Conservation (phyloP, 2,797 vertebrate species). For the Channa striata region DNA sequence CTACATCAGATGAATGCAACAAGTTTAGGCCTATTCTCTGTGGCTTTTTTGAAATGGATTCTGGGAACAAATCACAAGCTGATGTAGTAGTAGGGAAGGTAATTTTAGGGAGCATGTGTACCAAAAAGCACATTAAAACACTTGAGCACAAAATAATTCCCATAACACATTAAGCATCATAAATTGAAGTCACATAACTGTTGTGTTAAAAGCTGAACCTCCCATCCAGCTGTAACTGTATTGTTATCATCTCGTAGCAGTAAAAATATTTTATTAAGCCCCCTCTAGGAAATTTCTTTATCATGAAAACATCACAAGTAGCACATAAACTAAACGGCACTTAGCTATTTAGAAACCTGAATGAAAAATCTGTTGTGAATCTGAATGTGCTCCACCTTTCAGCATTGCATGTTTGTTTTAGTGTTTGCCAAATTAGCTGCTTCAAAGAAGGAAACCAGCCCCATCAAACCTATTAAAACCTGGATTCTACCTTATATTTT, state of each 20-base stretch:
- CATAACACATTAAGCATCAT: slow-evolving; percentile 24
- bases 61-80: slow-evolving; percentile 22
- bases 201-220: slow-evolving; percentile 21
- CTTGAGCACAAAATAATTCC: slow-evolving; percentile 15
- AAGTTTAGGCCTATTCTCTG: slow-evolving; percentile 29
- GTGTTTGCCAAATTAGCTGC: slow-evolving; percentile 55
- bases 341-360: slow-evolving; percentile 51
- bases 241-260: slow-evolving; percentile 48
- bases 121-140: slow-evolving; percentile 31
- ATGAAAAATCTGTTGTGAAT: slow-evolving; percentile 55
- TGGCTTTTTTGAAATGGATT: slow-evolving; percentile 24
- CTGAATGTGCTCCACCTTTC: slow-evolving; percentile 51
- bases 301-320: slow-evolving; percentile 52
- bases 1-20: slow-evolving; percentile 26
- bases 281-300: slow-evolving; percentile 54
- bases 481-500: slow-evolving; percentile 44
- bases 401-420: slow-evolving; percentile 41
- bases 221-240: slow-evolving; percentile 46
- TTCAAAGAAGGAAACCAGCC: slow-evolving; percentile 34
- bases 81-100: slow-evolving; percentile 7
- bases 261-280: slow-evolving; percentile 61
- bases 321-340: slow-evolving; percentile 36
- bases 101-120: neutral
- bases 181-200: slow-evolving; percentile 34
- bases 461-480: slow-evolving; percentile 41